Base-by-base conservation (phyloP, 2,113 vertebrate genomes). In the Python bivittatus region DNA sequence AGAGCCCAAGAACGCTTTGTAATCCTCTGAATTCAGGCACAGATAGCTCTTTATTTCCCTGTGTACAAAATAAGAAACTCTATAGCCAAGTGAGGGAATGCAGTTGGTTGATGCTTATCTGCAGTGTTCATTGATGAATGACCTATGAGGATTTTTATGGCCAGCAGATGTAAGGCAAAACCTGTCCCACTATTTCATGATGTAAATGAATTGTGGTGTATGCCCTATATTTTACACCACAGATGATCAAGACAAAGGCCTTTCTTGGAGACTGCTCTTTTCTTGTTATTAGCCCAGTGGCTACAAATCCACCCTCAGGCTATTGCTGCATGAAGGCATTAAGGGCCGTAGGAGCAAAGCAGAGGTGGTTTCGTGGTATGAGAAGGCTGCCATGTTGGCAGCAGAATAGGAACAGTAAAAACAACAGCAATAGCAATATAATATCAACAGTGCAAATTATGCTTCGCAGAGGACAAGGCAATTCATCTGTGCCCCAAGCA, bases 11-110 rank as follows among this genome's bases (percentile, higher is more conserved):
- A 83, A 92, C 84, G 88, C 68, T 13, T 95, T 29, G 1, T 44
- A 96, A 92, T 29, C 27, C 61, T 22, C 13, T 95, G 85, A 1
- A 92, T 94, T 96, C 94, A 93, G 72, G 79, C 86, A 94, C 83
- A 87, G 17, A 88, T 88, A 95, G 93, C 96, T 95, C 86, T 64
- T 93, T 93, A 29, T 93, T 96, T 93, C 86, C 93, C 91, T 61
- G 33, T 53, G 91, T 33, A 5, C 48, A 93, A 93, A 93, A 93
- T 92, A 94, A 94, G 89, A 85, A 92, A 94, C n/a, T 91, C 0
- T 64, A 54, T 92, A 84, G 53, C 22, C 60, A 91, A 84, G 84
- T 57, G 48, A 1, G 88, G 96, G 68, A 86, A 95, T 92, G 23
- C 13, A 94, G 6, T 88, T 89, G n/a, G 91, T n/a, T 22, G 52